These are phyloP conservation scores for Phyllotreta striolata DNA, from an alignment of 2,888 invertebrate species.

Conservation along the genomic window DNA sequence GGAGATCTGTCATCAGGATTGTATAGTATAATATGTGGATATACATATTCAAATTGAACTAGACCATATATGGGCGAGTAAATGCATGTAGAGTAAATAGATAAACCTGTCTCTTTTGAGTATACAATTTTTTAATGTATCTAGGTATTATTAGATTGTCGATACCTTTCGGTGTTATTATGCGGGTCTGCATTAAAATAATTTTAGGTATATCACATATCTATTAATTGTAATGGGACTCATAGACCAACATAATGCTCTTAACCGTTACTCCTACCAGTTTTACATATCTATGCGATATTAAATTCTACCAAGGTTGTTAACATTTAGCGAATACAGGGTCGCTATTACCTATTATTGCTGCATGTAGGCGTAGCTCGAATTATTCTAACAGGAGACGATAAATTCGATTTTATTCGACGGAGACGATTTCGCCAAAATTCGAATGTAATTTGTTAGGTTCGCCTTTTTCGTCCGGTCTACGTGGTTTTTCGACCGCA, in stretches of 20 bases:
- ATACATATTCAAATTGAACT: no score
- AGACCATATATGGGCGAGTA: no score
- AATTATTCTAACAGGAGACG: constrained; percentile 21
- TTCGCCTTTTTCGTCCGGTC: neutral
- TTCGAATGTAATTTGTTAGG: constrained; percentile 5
- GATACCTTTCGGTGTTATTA: neutral
- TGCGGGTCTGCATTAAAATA: constrained; percentile 3
- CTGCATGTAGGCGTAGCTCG: constrained; percentile 26
- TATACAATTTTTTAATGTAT: no score
- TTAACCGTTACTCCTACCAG: constrained; percentile 28
- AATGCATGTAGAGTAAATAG: no score
- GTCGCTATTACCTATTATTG: constrained; percentile 23
- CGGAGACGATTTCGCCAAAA: constrained; percentile 3
- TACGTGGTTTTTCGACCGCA: no score
- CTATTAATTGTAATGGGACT: neutral
- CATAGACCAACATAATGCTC: constrained; percentile 3
- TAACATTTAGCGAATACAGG: constrained; percentile 26
- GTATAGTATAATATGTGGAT: no score
- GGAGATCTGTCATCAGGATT: no score
- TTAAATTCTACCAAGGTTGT: constrained; percentile 29
- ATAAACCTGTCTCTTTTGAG: no score
- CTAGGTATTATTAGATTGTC: no score
- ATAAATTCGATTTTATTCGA: constrained; percentile 12
- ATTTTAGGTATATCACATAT: no score
- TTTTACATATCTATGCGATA: constrained; percentile 6